Evolutionary conservation across 2,888 invertebrate species (phyloP).

Genomic region (Andrena praecox): DNA sequence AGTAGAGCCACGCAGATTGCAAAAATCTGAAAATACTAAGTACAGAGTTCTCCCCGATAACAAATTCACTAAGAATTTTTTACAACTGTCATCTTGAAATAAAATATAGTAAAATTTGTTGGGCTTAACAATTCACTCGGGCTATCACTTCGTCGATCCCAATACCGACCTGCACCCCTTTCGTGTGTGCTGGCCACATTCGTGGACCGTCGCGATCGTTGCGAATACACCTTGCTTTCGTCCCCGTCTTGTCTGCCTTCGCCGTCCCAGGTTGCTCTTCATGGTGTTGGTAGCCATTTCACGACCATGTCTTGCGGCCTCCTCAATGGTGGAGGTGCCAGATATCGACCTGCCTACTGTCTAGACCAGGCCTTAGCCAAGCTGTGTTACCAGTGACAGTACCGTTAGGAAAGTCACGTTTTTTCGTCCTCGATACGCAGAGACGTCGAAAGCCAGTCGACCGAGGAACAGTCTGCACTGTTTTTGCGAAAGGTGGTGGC

Average conservation of each 20-base stretch:
- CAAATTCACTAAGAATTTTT: too few species aligned
- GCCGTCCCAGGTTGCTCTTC: constrained; percentile 13
- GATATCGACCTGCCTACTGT: constrained; percentile 81
- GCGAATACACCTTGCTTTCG: constrained; percentile 43
- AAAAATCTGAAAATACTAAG: too few species aligned
- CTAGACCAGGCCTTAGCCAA: constrained; percentile 78
- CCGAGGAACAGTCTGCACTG: constrained; percentile 26
- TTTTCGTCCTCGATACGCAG: constrained; percentile 58
- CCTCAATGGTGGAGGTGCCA: constrained; percentile 71
- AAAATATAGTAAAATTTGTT: too few species aligned
- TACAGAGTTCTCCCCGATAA: too few species aligned
- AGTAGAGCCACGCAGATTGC: too few species aligned
- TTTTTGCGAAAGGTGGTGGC: constrained; percentile 23
- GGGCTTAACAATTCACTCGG: too few species aligned
- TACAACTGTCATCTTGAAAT: too few species aligned
- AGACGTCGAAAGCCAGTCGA: constrained; percentile 31
- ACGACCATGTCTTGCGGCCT: constrained; percentile 47
- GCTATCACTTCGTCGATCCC: constrained; percentile 46
- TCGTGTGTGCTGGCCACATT: constrained; percentile 18
- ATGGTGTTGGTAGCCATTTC: constrained; percentile 49
- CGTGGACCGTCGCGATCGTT: constrained; percentile 30
- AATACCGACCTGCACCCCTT: constrained; percentile 50
- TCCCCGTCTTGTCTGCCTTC: constrained; percentile 19
- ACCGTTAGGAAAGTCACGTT: constrained; percentile 69
- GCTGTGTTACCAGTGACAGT: constrained; percentile 51